Base-by-base conservation (phyloP, 2,888 invertebrate species). In the Herminia tarsipennalis region DNA sequence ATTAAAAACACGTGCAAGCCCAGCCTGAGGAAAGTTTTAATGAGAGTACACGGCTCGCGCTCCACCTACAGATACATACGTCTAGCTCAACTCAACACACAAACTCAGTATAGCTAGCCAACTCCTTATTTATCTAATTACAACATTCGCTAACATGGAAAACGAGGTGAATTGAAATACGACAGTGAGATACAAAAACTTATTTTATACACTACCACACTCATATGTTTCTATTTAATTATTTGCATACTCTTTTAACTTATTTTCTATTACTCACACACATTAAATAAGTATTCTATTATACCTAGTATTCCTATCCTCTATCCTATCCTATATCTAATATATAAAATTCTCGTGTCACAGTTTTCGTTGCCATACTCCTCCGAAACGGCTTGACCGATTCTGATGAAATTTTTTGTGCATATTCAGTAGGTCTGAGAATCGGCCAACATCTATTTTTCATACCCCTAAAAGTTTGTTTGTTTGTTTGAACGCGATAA, bases 1-100 rank as follows among this genome's bases (percentile, higher is more conserved):
- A 91, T 90, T 91, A 91, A 91, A 91, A 91, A 91, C 91, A 91
- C 89, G 90, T 90, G 90, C 90, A 87, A 81, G 82, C 86, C 83
- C 84, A 82, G 86, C 81, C 88, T 83, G 86, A 91, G 89, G 89
- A 91, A 91, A 91, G 83, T 91, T 91, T 91, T 91, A 91, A 91
- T 91, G 91, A 90, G 85, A 85, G 83, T 83, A 86, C 86, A 84
- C 82, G 82, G 80, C 70, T 73, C 70, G 72, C 70, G 74, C 72
- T 78, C 73, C 63, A 73, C 73, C 71, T 69, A 68, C 65, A 78
- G 76, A 74, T 72, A 73, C 59, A 56, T 53, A 47, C 38, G 50
- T 62, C 48, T 49, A 46, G 33, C n/a, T 28, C 14, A 6, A 3
- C 6, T 17, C 21, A 13, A 38, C 21, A 20, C 34, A 56, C 38